phyloP scores from a whole-genome alignment of 2,797 vertebrate species.

The Sparidentex hasta region DNA sequence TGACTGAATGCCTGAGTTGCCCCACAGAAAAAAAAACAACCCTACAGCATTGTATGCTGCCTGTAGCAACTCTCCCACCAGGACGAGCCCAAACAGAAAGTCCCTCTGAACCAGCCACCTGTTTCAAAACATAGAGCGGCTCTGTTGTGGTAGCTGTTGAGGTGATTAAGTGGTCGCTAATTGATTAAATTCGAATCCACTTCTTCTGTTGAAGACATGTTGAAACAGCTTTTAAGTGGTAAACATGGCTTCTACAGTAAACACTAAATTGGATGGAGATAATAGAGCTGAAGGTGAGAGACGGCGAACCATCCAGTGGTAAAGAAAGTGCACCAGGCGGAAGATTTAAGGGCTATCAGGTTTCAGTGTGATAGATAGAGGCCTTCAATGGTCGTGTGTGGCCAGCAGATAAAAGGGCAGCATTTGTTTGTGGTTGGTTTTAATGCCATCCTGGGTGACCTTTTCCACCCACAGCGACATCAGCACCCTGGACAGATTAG shows the following conservation, averaged over 20 bases:
- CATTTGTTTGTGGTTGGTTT: slow-evolving; percentile 78
- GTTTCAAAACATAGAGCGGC: slow-evolving; percentile 17
- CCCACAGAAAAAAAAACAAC: slow-evolving; percentile 24
- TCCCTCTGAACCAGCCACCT: slow-evolving; percentile 19
- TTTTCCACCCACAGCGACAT: slow-evolving; percentile 52
- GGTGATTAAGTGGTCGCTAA: slow-evolving; percentile 7
- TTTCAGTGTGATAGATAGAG: slow-evolving; percentile 59
- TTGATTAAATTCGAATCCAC: not conserved
- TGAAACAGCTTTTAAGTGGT: not conserved
- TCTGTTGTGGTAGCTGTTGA: slow-evolving; percentile 25
- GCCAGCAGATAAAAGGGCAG: slow-evolving; percentile 76
- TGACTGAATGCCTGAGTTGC: slow-evolving; percentile 30
- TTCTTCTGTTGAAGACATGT: not conserved
- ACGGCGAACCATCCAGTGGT: slow-evolving; percentile 18
- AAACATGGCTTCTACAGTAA: slow-evolving; percentile 9
- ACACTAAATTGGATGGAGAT: slow-evolving; percentile 15
- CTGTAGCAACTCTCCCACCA: slow-evolving; percentile 23
- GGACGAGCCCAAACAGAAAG: slow-evolving; percentile 15
- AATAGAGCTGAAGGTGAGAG: slow-evolving; percentile 15
- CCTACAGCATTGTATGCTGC: slow-evolving; percentile 9
- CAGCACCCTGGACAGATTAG: slow-evolving; percentile 55
- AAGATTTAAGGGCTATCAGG: slow-evolving; percentile 51
- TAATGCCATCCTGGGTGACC: slow-evolving; percentile 68
- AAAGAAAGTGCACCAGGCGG: slow-evolving; percentile 17
- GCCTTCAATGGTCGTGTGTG: slow-evolving; percentile 61